Evolutionary conservation across 2,113 vertebrate genomes (phyloP).

Genomic region (Rhinolophus sinicus): DNA sequence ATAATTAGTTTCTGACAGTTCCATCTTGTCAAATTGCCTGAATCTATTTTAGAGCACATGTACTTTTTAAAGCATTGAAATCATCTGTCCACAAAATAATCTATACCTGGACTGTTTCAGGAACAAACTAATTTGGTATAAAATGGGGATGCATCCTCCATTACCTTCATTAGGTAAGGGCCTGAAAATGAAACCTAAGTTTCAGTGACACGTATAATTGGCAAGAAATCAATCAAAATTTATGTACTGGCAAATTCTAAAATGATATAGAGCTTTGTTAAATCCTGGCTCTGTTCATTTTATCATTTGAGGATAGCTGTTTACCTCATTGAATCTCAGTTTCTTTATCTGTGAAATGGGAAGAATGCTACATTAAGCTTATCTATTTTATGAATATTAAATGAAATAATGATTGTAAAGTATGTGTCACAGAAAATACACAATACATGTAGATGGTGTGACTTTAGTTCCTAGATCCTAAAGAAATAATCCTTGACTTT

Average conservation of each 20-base stretch:
- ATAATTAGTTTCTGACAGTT: conserved; percentile 64
- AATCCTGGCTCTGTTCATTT: background rate
- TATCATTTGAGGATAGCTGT: background rate
- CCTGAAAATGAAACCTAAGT: conserved; percentile 10
- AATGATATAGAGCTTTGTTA: background rate
- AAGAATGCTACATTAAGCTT: background rate
- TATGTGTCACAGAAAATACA: background rate
- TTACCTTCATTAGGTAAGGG: conserved; percentile 27
- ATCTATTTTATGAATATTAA: background rate
- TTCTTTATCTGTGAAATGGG: background rate
- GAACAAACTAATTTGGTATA: conserved; percentile 17
- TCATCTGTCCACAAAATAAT: background rate
- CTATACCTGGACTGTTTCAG: background rate
- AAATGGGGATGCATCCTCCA: background rate
- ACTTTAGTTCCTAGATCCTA: background rate
- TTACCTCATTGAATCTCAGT: background rate
- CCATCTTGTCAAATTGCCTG: conserved; percentile 18
- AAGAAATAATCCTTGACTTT: conserved; percentile 16
- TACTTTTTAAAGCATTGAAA: conserved; percentile 33
- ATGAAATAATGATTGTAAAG: background rate
- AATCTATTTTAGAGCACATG: conserved; percentile 43
- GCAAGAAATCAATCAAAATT: conserved; percentile 26
- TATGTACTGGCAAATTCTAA: background rate
- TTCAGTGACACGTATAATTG: conserved; percentile 29
- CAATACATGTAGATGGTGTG: background rate